Evolutionary conservation across 1,140 invertebrate genomes (phyloP), one percentile per base, ranked within the genome.

Genomic region (Pygmarrhopalites habei): DNA sequence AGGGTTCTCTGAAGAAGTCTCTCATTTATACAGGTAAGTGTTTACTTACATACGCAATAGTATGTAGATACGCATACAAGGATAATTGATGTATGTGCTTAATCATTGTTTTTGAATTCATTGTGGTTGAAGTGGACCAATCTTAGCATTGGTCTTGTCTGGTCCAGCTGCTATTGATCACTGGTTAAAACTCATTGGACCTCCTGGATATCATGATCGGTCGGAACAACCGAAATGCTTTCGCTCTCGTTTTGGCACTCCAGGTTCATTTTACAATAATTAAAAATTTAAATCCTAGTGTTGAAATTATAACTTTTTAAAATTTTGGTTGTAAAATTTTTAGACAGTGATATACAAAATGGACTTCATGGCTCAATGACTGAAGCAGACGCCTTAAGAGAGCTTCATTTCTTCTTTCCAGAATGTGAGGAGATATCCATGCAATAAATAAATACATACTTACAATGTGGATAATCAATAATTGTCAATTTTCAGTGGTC

Each of bases 331-430:
- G n/a, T n/a, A n/a, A n/a, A n/a, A n/a, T n/a, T n/a, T n/a, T n/a
- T n/a, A n/a, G 80, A 80, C 39, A 82, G 84, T 43, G 82, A 86
- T 62, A 79, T 82, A 57, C 79, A 80, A 66, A 90, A 92, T 72
- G 84, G 81, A n/a, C 75, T 91, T 3, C 91, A 95, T 73, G 90
- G 89, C 7, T 93, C 90, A 68, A 85, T 85, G 69, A 81, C 82
- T 66, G 75, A 82, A 2, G 76, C 81, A 32, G 82, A 83, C 35
- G 88, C 92, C 1, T 78, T 86, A 35, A 81, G 82, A 43, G 94
- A 97, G 77, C 92, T 95, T 70, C 82, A 85, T 72, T 93, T 90
- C 77, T 91, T 95, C 73, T 93, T 91, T 75, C 88, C 89, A 2
- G 79, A 85, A 66, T 82, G 89, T 92, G 81, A 82, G 79, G 78